phyloP scores from a whole-genome alignment of 2,797 vertebrate genomes.

The Picus viridis region DNA sequence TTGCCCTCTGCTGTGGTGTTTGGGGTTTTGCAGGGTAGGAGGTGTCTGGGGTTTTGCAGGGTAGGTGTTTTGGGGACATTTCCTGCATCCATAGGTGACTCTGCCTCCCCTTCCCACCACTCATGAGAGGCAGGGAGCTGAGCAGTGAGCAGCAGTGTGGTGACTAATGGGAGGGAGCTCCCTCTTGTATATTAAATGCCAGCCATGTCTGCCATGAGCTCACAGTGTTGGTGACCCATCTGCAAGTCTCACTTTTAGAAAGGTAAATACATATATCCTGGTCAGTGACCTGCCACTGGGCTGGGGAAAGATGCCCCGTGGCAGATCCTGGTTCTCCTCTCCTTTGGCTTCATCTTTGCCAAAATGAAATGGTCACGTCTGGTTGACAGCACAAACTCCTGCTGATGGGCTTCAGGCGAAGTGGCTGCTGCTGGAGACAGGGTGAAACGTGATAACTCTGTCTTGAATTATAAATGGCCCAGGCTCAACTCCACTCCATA shows the following conservation, averaged over 20 bases:
- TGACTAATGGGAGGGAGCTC: neutral
- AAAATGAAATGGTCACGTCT: neutral
- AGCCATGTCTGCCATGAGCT: neutral
- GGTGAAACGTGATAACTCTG: slow-evolving; percentile 39
- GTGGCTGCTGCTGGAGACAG: neutral
- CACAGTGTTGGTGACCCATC: neutral
- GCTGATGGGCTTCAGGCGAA: neutral
- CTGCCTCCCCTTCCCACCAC: neutral
- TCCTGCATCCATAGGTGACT: accelerated
- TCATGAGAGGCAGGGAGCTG: neutral
- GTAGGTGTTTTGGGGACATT: neutral
- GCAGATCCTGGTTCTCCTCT: neutral
- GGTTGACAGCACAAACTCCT: slow-evolving; percentile 3
- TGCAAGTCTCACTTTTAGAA: neutral
- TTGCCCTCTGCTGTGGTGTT: neutral
- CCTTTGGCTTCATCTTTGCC: neutral
- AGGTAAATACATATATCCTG: neutral
- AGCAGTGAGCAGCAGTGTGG: neutral
- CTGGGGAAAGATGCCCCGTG: neutral
- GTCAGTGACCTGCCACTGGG: accelerated
- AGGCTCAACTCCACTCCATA: neutral
- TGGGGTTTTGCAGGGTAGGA: too few species aligned
- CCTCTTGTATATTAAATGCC: neutral
- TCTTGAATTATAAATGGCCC: slow-evolving; percentile 50
- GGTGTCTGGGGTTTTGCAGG: too few species aligned